These are phyloP conservation scores for Drosophila phalerata DNA, from an alignment of 2,888 invertebrate species.

Conservation along the genomic window DNA sequence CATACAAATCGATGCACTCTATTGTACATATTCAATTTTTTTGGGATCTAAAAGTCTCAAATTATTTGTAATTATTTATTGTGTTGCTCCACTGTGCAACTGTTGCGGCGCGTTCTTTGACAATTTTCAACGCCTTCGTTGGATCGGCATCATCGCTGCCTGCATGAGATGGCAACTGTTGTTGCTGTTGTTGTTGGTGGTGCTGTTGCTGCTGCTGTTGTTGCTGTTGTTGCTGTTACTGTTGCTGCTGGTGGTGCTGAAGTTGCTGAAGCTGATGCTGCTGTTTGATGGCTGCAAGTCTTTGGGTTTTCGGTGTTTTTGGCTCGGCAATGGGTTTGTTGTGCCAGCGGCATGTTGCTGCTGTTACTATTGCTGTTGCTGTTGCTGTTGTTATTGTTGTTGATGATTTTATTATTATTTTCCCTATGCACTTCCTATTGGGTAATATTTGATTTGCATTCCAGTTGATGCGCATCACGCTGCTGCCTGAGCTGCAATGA, in stretches of 20 bases:
- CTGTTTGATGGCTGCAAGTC: slow-evolving; percentile 68
- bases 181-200: slow-evolving; percentile 34
- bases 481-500: slow-evolving; percentile 60
- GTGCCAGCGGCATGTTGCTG: slow-evolving; percentile 59
- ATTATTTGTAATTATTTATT: background rate
- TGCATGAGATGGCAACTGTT: slow-evolving; percentile 78
- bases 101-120: slow-evolving; percentile 79
- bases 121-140: slow-evolving; percentile 82
- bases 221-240: slow-evolving; percentile 21
- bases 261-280: slow-evolving; percentile 63
- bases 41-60: background rate
- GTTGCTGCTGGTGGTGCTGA: slow-evolving; percentile 18
- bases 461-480: slow-evolving; percentile 70
- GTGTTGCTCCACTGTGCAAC: slow-evolving; percentile 48
- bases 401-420: slow-evolving; percentile 82
- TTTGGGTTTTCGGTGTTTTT: slow-evolving; percentile 49
- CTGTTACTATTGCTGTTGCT: slow-evolving; percentile 13
- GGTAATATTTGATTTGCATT: slow-evolving; percentile 80
- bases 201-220: slow-evolving; percentile 30
- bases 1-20: too few species aligned
- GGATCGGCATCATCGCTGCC: slow-evolving; percentile 63
- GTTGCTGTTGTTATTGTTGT: slow-evolving; percentile 54
- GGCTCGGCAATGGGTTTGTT: slow-evolving; percentile 65
- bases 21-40: too few species aligned
- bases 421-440: slow-evolving; percentile 76